Evolutionary conservation across 2,113 vertebrate species (phyloP), one percentile per base, ranked within the genome.

Genomic region (Hippocampus guttulatus): DNA sequence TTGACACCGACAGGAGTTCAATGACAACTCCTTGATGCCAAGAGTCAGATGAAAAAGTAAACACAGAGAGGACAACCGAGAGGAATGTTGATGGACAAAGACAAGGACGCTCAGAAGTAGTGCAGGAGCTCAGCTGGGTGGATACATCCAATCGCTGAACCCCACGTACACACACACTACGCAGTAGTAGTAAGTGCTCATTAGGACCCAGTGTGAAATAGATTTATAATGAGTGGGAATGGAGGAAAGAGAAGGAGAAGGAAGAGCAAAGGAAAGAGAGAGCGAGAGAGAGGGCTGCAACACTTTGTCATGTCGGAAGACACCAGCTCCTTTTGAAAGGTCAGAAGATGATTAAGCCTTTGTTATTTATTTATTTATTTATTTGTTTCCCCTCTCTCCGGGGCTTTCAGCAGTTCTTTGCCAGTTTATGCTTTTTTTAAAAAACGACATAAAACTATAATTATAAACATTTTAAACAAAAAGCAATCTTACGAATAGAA

Each of bases 11-110:
- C 69, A 60, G 69, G 72, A 54, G 74, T 70, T 74, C 64, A 69
- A 58, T 75, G 81, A 81, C 79, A 79, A 78, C 80, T 81, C 62
- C 70, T 71, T 75, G 73, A 80, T 80, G 77, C 38, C 76, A 76
- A 21, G 73, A 52, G 71, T 70, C 73, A 63, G 71, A 75, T 6
- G n/a, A 69, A 73, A 79, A 77, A 78, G 77, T 75, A 69, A 70
- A 76, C 73, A 68, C 68, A 16, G 27, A 20, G 51, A 23, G 57
- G 47, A 45, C 58, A 30, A 30, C 18, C 5, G 33, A 41, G 1
- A 61, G 2, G 43, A 71, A 71, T 73, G 69, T 18, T 52, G 67
- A 51, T 64, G 20, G 43, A 73, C 54, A 52, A 43, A 40, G 78
- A 60, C 55, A 61, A 47, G 27, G 43, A 43, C 60, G 76, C 80